Conservation (phyloP, 2,113 vertebrate species). For the Neopipo cinnamomea region DNA sequence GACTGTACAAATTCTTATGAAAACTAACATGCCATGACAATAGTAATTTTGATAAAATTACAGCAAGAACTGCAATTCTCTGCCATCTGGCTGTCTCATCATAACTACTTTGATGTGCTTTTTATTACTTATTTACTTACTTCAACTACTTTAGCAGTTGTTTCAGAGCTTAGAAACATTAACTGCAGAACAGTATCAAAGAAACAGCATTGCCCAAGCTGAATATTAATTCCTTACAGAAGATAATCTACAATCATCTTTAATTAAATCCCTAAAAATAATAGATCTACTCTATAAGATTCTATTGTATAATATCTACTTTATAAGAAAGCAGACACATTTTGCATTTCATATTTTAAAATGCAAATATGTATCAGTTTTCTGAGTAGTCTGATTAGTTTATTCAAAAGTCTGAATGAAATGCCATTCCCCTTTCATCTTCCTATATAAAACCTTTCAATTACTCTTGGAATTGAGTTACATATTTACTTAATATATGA, state of each 20-base stretch:
- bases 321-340: neutral
- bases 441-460: neutral
- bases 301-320: neutral
- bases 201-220: slow-evolving; percentile 16
- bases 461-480: slow-evolving; percentile 47
- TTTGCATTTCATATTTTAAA: slow-evolving; percentile 24
- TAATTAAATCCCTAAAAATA: slow-evolving; percentile 31
- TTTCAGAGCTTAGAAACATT: slow-evolving; percentile 56
- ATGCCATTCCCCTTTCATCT: neutral
- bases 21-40: slow-evolving; percentile 86
- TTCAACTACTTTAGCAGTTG: slow-evolving; percentile 69
- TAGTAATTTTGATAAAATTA: slow-evolving; percentile 87
- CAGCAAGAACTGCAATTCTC: slow-evolving; percentile 78
- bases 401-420: neutral
- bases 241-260: neutral
- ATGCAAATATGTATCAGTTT: slow-evolving; percentile 1
- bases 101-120: slow-evolving; percentile 78
- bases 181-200: slow-evolving; percentile 42
- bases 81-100: slow-evolving; percentile 82
- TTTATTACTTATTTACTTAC: slow-evolving; percentile 81
- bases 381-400: neutral
- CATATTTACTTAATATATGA: neutral
- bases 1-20: slow-evolving; percentile 83
- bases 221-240: neutral
- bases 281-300: neutral